These are phyloP conservation scores for Nineta flava DNA, from an alignment of 2,888 invertebrate species.

Conservation along the genomic window DNA sequence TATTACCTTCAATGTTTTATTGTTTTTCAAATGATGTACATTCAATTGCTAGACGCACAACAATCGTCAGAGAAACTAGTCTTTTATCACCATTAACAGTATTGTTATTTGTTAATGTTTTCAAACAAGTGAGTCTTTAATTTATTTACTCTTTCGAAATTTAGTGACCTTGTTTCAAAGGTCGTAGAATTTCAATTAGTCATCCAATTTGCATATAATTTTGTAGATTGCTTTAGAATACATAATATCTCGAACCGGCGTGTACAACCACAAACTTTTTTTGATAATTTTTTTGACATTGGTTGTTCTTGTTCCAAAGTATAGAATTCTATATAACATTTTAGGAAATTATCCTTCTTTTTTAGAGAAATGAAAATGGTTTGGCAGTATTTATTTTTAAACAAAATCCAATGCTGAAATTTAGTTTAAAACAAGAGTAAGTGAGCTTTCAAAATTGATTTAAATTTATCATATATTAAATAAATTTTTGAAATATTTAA, in stretches of 20 bases:
- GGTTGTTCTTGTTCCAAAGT: too few relatives aligned
- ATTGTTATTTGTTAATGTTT: slow-evolving; percentile 33
- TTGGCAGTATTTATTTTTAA: neutral
- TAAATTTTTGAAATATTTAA: too few relatives aligned
- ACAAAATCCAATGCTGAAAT: neutral
- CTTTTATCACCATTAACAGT: slow-evolving; percentile 40
- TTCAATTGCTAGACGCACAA: slow-evolving; percentile 34
- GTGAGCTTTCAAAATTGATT: neutral
- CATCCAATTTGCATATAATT: too few relatives aligned
- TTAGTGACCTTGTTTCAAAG: too few relatives aligned
- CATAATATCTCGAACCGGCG: too few relatives aligned
- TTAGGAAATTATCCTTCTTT: neutral
- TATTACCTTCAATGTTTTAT: slow-evolving; percentile 30
- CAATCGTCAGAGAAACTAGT: slow-evolving; percentile 39
- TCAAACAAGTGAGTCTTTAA: neutral
- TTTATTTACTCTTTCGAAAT: neutral
- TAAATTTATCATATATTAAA: too few relatives aligned
- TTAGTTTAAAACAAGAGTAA: neutral
- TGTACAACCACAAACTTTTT: too few relatives aligned
- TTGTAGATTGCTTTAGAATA: too few relatives aligned
- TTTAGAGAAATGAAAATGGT: neutral
- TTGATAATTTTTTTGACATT: too few relatives aligned
- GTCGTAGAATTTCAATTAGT: too few relatives aligned
- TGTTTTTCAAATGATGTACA: slow-evolving; percentile 41
- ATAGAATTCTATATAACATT: too few relatives aligned